These are phyloP conservation scores for Euleptes europaea DNA, from an alignment of 2,113 vertebrate genomes.

Conservation along the genomic window DNA sequence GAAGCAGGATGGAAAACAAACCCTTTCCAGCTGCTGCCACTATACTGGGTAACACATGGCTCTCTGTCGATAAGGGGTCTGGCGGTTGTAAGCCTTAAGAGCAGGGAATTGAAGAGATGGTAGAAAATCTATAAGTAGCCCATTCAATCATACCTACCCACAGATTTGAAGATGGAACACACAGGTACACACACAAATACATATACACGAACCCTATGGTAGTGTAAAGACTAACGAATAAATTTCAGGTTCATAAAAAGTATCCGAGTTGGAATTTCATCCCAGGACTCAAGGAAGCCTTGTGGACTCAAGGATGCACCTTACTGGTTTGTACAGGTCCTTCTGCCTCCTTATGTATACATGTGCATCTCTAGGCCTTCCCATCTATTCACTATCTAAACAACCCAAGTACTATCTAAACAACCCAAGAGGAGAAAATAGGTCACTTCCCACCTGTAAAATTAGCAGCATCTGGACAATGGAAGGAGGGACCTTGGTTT, in stretches of 20 bases:
- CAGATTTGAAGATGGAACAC: not conserved
- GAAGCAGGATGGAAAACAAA: not conserved
- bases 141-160: no score
- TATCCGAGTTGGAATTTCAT: not conserved
- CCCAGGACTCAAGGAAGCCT: not conserved
- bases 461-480: conserved; percentile 94
- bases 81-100: not conserved
- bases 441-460: conserved; percentile 80
- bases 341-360: not conserved
- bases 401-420: not conserved
- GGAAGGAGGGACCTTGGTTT: conserved; percentile 75
- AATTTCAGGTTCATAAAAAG: not conserved
- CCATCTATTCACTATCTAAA: not conserved
- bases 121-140: not conserved
- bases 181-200: not conserved
- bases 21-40: not conserved
- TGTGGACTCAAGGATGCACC: not conserved
- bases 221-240: not conserved
- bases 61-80: not conserved
- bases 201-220: not conserved
- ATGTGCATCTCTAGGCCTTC: not conserved
- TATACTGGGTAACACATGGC: not conserved
- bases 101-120: not conserved
- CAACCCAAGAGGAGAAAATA: not conserved
- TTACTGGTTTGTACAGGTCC: not conserved